Percentiles rank a stretch among this genome's conserved stretches.
These are phyloP conservation scores for Sinosuthora webbiana DNA, from an alignment of 2,113 vertebrate species.

Conservation along the genomic window DNA sequence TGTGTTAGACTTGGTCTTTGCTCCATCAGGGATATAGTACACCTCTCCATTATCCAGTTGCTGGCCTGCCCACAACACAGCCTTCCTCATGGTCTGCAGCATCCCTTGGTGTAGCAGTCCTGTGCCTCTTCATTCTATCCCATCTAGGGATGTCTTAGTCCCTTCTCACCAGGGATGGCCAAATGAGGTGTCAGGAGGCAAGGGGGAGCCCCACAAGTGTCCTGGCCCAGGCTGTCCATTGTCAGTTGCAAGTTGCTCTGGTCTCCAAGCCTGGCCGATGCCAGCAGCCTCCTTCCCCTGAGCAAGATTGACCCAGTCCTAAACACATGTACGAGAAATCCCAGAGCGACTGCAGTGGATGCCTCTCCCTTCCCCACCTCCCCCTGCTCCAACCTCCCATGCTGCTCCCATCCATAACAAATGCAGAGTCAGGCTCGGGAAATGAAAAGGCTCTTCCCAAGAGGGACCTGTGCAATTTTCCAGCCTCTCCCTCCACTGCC, in stretches of 20 bases:
- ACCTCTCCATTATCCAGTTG: neutral
- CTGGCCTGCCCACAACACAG: neutral
- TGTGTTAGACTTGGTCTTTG: neutral
- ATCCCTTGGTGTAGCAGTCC: neutral
- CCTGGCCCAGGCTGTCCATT: neutral
- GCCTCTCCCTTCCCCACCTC: neutral
- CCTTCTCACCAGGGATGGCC: neutral
- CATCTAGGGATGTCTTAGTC: neutral
- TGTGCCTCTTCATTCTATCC: neutral
- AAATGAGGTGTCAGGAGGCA: neutral
- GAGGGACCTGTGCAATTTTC: neutral
- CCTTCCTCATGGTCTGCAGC: neutral
- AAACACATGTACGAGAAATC: fast-evolving
- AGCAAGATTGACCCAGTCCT: neutral
- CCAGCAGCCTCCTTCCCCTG: neutral
- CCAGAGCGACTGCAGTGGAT: fast-evolving
- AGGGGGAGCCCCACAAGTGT: neutral
- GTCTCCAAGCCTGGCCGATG: neutral
- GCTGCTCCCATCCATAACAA: neutral
- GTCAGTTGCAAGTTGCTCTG: neutral
- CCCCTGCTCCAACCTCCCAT: neutral
- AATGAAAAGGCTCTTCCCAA: neutral
- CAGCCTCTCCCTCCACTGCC: neutral
- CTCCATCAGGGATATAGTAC: neutral
- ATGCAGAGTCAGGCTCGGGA: neutral